Percentiles rank a stretch among this genome's conserved stretches.
These are phyloP conservation scores for Drosophila jambulina DNA, from an alignment of 1,140 invertebrate genomes.

Conservation along the genomic window DNA sequence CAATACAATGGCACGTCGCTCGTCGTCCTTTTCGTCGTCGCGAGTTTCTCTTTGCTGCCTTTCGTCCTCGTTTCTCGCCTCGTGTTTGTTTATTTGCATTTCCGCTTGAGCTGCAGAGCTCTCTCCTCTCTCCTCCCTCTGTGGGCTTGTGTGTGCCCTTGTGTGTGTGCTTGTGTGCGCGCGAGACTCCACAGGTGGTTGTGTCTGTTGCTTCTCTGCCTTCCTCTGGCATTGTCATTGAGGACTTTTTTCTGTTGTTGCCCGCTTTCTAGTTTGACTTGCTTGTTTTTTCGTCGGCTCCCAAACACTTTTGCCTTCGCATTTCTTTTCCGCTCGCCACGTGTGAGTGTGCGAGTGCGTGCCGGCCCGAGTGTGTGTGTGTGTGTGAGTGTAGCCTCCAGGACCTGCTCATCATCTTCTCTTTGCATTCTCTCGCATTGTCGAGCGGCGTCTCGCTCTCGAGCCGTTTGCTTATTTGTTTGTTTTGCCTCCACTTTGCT, in stretches of 20 bases:
- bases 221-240: conserved; percentile 65
- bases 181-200: conserved; percentile 72
- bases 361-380: conserved; percentile 20
- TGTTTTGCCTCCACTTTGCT: conserved; percentile 58
- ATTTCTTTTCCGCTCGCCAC: conserved; percentile 56
- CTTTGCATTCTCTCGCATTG: conserved; percentile 52
- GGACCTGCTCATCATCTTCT: conserved; percentile 67
- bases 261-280: conserved; percentile 76
- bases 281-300: conserved; percentile 68
- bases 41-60: conserved; percentile 56
- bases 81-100: conserved; percentile 84
- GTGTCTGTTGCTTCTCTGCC: conserved; percentile 64
- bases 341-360: conserved; percentile 39
- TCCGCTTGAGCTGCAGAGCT: conserved; percentile 78
- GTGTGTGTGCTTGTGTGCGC: conserved; percentile 26
- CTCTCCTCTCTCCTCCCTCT: conserved; percentile 52
- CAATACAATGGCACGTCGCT: conserved; percentile 54
- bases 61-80: conserved; percentile 56
- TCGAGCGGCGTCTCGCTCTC: conserved; percentile 42
- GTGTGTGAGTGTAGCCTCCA: conserved; percentile 19
- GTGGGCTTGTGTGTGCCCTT: conserved; percentile 7
- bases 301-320: conserved; percentile 76
- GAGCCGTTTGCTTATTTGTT: conserved; percentile 75
- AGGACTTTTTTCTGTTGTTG: conserved; percentile 66
- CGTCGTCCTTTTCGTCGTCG: conserved; percentile 54